Conservation (phyloP, 2,113 vertebrate species). For the Noctilio leporinus region DNA sequence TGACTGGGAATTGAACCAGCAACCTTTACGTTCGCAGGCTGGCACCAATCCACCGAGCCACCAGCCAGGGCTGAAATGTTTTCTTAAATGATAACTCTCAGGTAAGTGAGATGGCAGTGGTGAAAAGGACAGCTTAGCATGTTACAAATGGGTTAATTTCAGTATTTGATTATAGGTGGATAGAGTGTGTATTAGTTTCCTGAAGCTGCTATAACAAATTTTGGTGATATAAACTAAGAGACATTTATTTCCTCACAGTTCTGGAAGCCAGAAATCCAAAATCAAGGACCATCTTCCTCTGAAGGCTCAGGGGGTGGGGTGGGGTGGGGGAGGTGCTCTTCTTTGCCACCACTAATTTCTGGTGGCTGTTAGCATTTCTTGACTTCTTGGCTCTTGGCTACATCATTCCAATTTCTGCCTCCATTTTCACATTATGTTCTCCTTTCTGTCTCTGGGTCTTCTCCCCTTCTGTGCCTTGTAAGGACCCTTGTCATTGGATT, state of each 20-base stretch:
- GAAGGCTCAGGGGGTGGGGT: too few species aligned
- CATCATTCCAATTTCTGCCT: not conserved
- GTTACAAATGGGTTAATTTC: not conserved
- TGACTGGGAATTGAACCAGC: too few species aligned
- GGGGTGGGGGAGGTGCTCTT: not conserved
- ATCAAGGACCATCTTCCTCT: not conserved
- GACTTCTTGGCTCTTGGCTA: not conserved
- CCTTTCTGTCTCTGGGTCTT: not conserved
- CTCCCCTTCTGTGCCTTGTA: not conserved
- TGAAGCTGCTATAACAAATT: not conserved
- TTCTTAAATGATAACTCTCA: not conserved
- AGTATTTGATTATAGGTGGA: not conserved
- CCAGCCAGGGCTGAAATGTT: too few species aligned
- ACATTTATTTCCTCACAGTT: not conserved
- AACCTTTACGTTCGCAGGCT: too few species aligned
- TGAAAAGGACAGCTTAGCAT: not conserved
- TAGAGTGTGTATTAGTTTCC: not conserved
- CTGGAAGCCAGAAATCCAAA: not conserved
- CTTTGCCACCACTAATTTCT: not conserved
- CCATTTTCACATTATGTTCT: not conserved
- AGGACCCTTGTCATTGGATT: not conserved
- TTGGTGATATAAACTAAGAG: not conserved
- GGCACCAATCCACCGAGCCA: too few species aligned
- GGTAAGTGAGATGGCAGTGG: not conserved
- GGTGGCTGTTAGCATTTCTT: not conserved